Evolutionary conservation across 2,113 vertebrate genomes (phyloP), one percentile per base, ranked within the genome.

Genomic region (Scolopax mira): DNA sequence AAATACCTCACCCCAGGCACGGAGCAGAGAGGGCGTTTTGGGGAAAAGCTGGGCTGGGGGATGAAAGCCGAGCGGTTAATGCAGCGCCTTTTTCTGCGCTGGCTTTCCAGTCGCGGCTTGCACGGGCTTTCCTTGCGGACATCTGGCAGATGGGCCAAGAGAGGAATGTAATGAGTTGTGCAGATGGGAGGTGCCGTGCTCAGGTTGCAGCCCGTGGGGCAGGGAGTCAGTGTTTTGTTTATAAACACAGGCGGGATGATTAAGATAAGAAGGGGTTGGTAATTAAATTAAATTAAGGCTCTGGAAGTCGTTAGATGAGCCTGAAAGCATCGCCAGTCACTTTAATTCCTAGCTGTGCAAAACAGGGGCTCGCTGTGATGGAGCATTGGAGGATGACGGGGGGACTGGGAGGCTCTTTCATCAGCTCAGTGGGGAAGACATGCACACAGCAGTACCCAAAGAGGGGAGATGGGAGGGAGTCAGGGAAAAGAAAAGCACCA

Each of bases 211-310:
- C 88, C 86, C 62, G 89, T 91, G 85, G 92, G 93, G 85, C 85
- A 97, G 89, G 95, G 95, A 96, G 95, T 80, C 88, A 69, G 89
- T 88, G 74, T 94, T 95, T 86, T 97, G 97, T 97, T 97, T 97
- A 96, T 97, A 97, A 97, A 97, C 97, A 97, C 88, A 49, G 90
- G 90, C 81, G 3, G 94, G 88, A 94, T 92, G 95, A 97, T 96
- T 95, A 91, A 97, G 97, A 94, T 96, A 97, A 97, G 92, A 96
- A 92, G 79, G 88, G 67, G 60, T 83, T 81, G 94, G 96, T 96
- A 96, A 97, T 97, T 97, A 97, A 97, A 97, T 97, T 97, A 97
- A 97, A 95, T 97, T 70, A 96, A 97, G 89, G 86, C 88, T 94
- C 95, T 94, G 95, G 95, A 97, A 97, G 91, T 95, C 16, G 30